Conservation (phyloP, 2,113 vertebrate genomes). For the Trochalopteron elliotii region DNA sequence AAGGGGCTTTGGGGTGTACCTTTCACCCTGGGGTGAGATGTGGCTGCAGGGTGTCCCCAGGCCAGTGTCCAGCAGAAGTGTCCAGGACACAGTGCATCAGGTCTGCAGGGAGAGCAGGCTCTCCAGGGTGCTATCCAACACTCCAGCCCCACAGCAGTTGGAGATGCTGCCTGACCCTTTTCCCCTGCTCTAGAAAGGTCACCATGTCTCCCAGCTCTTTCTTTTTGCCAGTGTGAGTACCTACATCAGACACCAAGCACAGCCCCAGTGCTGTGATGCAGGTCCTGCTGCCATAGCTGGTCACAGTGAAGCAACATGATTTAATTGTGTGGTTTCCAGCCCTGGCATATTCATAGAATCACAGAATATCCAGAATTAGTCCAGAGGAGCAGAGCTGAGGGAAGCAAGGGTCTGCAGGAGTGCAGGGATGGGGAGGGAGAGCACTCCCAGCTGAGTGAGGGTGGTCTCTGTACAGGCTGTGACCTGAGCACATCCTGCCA, state of each 20-base stretch:
- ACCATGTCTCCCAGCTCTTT: background rate
- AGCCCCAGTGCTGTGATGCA: rapidly evolving
- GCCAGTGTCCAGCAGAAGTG: background rate
- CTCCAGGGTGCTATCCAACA: rapidly evolving
- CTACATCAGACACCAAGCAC: rapidly evolving
- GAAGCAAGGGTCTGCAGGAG: background rate
- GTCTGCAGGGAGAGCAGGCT: background rate
- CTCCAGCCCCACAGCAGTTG: background rate
- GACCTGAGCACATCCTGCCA: background rate
- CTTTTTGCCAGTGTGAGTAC: background rate
- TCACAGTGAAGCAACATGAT: background rate
- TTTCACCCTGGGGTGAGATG: background rate
- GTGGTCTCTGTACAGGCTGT: background rate
- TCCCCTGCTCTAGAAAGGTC: background rate
- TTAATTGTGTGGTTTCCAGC: background rate
- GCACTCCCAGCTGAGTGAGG: rapidly evolving
- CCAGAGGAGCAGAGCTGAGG: background rate
- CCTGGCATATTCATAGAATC: background rate
- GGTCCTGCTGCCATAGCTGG: background rate
- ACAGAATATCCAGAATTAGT: background rate
- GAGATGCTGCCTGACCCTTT: background rate
- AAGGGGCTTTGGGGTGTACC: background rate
- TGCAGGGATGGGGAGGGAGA: rapidly evolving
- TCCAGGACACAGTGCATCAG: rapidly evolving
- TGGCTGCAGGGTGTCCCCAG: background rate